Conservation (phyloP, 2,797 vertebrate species). For the Cyprinella venusta region DNA sequence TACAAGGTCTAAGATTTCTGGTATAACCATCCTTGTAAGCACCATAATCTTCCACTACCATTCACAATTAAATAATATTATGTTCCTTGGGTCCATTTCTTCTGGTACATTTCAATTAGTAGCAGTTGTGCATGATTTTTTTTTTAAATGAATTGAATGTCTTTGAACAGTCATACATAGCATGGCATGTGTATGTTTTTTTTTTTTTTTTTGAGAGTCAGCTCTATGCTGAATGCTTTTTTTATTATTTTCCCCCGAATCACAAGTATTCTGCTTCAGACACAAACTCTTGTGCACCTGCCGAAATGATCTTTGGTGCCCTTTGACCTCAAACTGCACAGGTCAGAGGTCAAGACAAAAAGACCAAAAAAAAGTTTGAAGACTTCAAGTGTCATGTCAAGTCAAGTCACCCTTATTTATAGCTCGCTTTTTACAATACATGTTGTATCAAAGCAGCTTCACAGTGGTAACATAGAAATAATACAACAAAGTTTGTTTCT, state of each 20-base stretch:
- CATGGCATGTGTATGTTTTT: too few species aligned
- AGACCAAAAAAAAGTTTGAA: neutral
- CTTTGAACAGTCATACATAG: too few species aligned
- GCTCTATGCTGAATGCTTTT: neutral
- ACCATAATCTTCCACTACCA: neutral
- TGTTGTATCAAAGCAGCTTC: too few species aligned
- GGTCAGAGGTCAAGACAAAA: constrained; percentile 2
- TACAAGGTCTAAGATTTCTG: neutral
- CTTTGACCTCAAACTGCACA: neutral
- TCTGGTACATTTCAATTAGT: too few species aligned
- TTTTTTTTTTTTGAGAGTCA: neutral
- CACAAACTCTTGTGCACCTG: neutral
- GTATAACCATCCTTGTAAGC: neutral
- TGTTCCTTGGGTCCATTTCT: neutral
- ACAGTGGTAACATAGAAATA: too few species aligned
- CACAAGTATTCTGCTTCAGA: neutral
- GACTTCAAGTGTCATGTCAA: neutral
- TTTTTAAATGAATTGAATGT: neutral
- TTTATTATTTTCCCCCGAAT: neutral
- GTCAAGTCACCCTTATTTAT: too few species aligned
- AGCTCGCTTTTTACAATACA: too few species aligned
- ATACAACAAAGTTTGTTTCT: too few species aligned
- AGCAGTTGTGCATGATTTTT: neutral
- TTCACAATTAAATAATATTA: neutral
- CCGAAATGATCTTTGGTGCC: neutral